phyloP scores from a whole-genome alignment of 2,888 invertebrate genomes.

The Ormyrus pomaceus region DNA sequence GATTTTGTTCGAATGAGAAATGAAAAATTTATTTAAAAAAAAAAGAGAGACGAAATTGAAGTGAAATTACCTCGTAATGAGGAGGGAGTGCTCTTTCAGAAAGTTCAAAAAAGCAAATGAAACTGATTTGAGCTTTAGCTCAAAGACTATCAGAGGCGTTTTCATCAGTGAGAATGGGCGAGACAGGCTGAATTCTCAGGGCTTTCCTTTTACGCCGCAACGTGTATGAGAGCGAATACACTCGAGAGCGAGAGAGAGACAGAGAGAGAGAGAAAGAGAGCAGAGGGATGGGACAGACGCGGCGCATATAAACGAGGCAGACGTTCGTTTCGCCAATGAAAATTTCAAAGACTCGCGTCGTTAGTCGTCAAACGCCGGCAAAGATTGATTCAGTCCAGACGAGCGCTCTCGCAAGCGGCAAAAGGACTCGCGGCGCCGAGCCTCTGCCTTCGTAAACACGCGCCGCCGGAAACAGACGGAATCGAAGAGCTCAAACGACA shows the following conservation, averaged over 20 bases:
- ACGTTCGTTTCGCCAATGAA: constrained; percentile 48
- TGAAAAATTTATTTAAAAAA: too few relatives aligned
- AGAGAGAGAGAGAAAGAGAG: too few relatives aligned
- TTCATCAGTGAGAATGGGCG: neutral
- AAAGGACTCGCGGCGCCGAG: constrained; percentile 8
- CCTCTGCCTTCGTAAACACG: constrained; percentile 42
- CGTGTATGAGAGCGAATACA: neutral
- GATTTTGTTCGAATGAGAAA: too few relatives aligned
- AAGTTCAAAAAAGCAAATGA: too few relatives aligned
- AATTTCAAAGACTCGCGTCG: constrained; percentile 53
- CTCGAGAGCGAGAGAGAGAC: too few relatives aligned
- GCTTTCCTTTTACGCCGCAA: constrained; percentile 15
- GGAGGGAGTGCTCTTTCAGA: too few relatives aligned
- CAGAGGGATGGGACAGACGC: neutral
- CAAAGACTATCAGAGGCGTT: too few relatives aligned
- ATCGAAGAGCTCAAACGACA: constrained; percentile 53
- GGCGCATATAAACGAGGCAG: constrained; percentile 34
- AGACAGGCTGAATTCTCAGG: constrained; percentile 9
- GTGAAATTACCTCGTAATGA: too few relatives aligned
- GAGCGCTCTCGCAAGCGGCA: neutral
- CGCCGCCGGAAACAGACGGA: constrained; percentile 49
- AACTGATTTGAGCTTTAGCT: too few relatives aligned
- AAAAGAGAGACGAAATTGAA: too few relatives aligned
- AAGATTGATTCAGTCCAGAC: constrained; percentile 48
- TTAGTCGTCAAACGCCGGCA: constrained; percentile 49